Evolutionary conservation across 30 jellyfish, hydroid and myxozoan species (phyloP).

Genomic region (Hydractinia echinata): DNA sequence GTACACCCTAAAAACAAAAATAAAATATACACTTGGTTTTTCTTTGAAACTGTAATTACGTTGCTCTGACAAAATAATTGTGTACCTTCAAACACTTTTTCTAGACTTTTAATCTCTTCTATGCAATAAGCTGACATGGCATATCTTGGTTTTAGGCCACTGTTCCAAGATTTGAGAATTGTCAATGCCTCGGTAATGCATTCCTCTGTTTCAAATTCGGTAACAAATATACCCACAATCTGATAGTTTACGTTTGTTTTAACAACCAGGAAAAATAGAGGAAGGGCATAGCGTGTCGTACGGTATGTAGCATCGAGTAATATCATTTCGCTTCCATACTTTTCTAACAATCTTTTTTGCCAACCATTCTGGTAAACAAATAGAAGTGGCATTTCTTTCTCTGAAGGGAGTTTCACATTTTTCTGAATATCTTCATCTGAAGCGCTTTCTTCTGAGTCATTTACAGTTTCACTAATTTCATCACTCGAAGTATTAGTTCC

Average conservation of each 20-base stretch:
- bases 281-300: slow-evolving; percentile 46
- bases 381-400: not conserved
- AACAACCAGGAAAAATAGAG: slow-evolving; percentile 46
- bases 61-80: too few relatives aligned
- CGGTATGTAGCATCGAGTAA: slow-evolving; percentile 42
- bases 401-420: too few relatives aligned
- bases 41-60: too few relatives aligned
- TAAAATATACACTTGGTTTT: too few relatives aligned
- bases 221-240: slow-evolving; percentile 43
- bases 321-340: slow-evolving; percentile 49
- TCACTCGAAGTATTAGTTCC: not conserved
- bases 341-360: slow-evolving; percentile 34
- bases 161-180: slow-evolving; percentile 26
- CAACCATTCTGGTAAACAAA: slow-evolving; percentile 34
- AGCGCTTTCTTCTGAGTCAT: too few relatives aligned
- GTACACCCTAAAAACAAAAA: too few relatives aligned
- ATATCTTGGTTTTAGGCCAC: slow-evolving; percentile 19
- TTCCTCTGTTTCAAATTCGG: slow-evolving; percentile 24
- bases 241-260: slow-evolving; percentile 46
- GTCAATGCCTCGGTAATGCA: slow-evolving; percentile 19
- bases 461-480: too few relatives aligned
- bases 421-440: too few relatives aligned
- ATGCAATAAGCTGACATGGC: slow-evolving; percentile 39
- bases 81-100: not conserved
- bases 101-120: slow-evolving; percentile 39